Evolutionary conservation across 2,113 vertebrate genomes (phyloP).

Genomic region (Meles meles): DNA sequence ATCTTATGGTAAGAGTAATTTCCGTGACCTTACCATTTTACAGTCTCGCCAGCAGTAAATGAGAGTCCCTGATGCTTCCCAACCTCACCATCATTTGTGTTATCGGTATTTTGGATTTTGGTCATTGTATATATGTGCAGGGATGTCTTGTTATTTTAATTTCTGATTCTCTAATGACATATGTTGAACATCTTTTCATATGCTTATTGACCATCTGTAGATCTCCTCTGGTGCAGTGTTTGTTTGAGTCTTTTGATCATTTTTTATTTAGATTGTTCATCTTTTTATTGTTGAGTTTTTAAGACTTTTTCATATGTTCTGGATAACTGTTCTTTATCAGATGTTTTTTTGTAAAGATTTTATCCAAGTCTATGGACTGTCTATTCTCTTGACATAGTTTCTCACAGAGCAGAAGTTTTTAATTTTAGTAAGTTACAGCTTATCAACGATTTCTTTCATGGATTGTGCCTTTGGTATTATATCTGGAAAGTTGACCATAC

Average conservation of each 20-base stretch:
- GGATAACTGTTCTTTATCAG: neutral
- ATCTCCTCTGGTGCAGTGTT: neutral
- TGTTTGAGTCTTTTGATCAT: neutral
- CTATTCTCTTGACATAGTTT: neutral
- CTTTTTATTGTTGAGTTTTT: neutral
- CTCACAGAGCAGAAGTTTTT: neutral
- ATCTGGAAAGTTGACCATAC: neutral
- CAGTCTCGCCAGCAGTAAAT: neutral
- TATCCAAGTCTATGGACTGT: neutral
- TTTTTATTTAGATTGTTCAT: neutral
- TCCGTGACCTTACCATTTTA: neutral
- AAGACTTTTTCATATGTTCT: neutral
- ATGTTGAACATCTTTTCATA: neutral
- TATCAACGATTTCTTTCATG: neutral
- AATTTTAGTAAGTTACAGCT: neutral
- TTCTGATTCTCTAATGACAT: neutral
- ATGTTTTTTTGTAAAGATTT: neutral
- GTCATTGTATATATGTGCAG: neutral
- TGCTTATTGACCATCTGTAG: neutral
- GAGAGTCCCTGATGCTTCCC: neutral
- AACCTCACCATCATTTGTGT: neutral
- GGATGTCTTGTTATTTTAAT: neutral
- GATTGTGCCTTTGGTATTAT: neutral
- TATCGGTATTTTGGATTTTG: neutral
- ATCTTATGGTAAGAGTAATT: neutral